These are phyloP conservation scores for Frankliniella intonsa DNA, from an alignment of 2,888 invertebrate genomes.

Conservation along the genomic window DNA sequence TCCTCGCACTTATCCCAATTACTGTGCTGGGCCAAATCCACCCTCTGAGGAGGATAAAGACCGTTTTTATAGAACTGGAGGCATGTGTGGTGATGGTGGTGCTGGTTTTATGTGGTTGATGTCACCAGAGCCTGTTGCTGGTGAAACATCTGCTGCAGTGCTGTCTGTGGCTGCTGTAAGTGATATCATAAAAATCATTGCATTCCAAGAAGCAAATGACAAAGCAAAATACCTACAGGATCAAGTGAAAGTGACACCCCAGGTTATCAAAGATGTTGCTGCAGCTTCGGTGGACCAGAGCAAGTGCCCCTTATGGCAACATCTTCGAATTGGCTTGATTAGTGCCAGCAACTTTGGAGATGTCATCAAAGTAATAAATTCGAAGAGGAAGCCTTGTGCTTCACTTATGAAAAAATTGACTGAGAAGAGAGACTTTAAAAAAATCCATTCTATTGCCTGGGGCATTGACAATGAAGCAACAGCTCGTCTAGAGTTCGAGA, in stretches of 20 bases:
- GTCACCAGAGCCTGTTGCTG: background rate
- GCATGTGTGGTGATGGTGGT: conserved; percentile 1
- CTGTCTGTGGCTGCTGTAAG: background rate
- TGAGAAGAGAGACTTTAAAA: background rate
- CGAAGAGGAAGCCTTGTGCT: background rate
- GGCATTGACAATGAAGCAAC: background rate
- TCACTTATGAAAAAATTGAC: background rate
- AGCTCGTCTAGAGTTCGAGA: background rate
- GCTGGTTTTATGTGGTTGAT: background rate
- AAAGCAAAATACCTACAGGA: background rate
- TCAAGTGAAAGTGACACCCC: background rate
- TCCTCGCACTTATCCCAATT: background rate
- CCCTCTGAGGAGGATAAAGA: background rate
- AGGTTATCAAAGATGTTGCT: background rate
- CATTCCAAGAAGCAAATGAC: background rate
- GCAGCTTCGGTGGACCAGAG: background rate
- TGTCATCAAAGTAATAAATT: background rate
- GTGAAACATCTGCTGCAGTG: background rate
- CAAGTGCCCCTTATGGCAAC: background rate
- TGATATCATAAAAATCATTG: background rate
- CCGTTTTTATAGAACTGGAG: background rate
- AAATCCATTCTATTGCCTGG: background rate
- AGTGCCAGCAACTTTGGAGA: background rate
- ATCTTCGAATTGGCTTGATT: background rate
- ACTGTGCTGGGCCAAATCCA: background rate